Evolutionary conservation across 2,888 invertebrate species (phyloP), one percentile per base, ranked within the genome.

Genomic region (Apoda limacodes): DNA sequence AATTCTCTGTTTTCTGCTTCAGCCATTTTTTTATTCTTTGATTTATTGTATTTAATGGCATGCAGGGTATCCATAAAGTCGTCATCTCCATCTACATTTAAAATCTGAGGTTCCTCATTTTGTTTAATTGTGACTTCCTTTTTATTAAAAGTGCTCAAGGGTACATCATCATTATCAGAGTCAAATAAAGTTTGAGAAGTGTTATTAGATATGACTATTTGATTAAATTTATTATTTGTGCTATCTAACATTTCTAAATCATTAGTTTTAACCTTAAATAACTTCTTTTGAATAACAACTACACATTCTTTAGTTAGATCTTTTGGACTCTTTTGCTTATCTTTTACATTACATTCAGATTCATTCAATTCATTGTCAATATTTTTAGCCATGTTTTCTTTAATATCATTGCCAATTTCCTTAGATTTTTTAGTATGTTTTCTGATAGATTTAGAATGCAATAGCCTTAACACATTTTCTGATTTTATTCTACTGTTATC

Each of bases 251-350:
- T 28, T 17, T 30, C 14, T 17, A 27, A 26, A 13, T 30, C 30
- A 13, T 39, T 31, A 22, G 35, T 40, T n/a, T 37, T 37, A 20
- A 47, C 31, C 35, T 64, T 72, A 25, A 67, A 62, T 39, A 76
- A 52, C 42, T 70, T 71, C 35, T 64, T 75, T 40, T 78, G 75
- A 43, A 80, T 61, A 3, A 78, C 66, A 30, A 76, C 70, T 35
- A 76, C 53, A 39, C 78, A 80, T 55, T 78, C 70, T 46, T 70
- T 75, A n/a, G 59, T 60, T 3, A 80, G 50, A 19, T 75, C 64
- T 45, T 68, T 70, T 3, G 78, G 78, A 40, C 60, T 61, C 37
- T 42, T 62, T 34, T 50, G 42, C 43, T 55, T 54, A 3, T 27
- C 29, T 29, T 38, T 31, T 13, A 39, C 40, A 13, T 40, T 20